Evolutionary conservation across 2,888 invertebrate genomes (phyloP).

Genomic region (Synanthedon andrenaeformis): DNA sequence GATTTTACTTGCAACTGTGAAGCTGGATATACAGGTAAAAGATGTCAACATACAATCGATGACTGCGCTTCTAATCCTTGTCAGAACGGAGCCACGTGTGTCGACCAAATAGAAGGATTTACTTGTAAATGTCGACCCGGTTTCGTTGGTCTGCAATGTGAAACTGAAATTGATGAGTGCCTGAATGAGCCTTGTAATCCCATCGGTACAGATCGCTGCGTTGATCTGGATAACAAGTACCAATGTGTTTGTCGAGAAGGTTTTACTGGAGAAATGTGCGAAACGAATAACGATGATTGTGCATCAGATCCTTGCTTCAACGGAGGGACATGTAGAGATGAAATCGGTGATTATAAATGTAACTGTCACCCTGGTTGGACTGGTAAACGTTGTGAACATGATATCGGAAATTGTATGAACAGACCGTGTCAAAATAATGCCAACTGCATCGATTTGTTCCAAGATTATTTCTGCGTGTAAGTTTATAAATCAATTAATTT

Average conservation of each 20-base stretch:
- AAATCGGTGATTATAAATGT: conserved; percentile 86
- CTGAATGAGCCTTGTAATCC: conserved; percentile 91
- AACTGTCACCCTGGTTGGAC: conserved; percentile 88
- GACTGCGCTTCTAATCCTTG: conserved; percentile 92
- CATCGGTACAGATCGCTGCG: conserved; percentile 89
- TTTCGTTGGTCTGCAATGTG: conserved; percentile 92
- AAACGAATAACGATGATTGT: conserved; percentile 90
- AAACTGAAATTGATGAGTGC: conserved; percentile 93
- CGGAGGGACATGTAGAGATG: conserved; percentile 89
- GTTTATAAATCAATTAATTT: conserved; percentile 31
- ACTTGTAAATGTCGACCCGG: conserved; percentile 93
- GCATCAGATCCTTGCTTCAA: conserved; percentile 87
- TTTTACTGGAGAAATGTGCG: conserved; percentile 86
- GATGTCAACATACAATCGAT: conserved; percentile 93
- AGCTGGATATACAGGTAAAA: conserved; percentile 93
- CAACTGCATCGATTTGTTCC: conserved; percentile 90
- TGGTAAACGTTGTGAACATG: conserved; percentile 85
- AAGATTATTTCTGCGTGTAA: conserved; percentile 91
- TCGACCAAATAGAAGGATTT: conserved; percentile 91
- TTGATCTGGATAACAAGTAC: conserved; percentile 89
- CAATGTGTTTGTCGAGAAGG: conserved; percentile 91
- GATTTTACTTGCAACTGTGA: conserved; percentile 91
- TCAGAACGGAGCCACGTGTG: conserved; percentile 90
- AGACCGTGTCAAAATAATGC: conserved; percentile 94
- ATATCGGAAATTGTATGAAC: conserved; percentile 88